These are phyloP conservation scores for Latrodectus hesperus DNA, from an alignment of 2,888 invertebrate species.

Conservation along the genomic window DNA sequence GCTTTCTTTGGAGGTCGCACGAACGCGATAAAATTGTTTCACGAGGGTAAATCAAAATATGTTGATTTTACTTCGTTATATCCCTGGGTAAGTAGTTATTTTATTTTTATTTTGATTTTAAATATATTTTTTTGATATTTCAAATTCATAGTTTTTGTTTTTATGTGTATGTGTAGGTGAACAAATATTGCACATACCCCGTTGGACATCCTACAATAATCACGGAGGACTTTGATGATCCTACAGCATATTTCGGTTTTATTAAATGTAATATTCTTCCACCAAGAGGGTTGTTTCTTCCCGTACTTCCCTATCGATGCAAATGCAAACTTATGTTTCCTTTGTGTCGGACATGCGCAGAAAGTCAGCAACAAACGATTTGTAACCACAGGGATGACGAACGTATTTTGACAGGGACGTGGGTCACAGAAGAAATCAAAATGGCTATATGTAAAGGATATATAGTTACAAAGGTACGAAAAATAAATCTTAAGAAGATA, in stretches of 20 bases:
- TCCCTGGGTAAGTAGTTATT: too few species aligned
- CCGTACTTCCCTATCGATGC: slow-evolving; percentile 12
- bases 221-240: neutral
- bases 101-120: too few species aligned
- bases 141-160: too few species aligned
- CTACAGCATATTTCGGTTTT: slow-evolving; percentile 8
- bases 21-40: too few species aligned
- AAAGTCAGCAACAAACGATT: neutral
- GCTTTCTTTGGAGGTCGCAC: neutral
- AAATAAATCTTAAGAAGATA: too few species aligned
- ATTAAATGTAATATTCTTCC: neutral
- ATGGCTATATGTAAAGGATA: slow-evolving; percentile 3
- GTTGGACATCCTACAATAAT: neutral
- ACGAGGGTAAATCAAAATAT: too few species aligned
- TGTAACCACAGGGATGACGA: slow-evolving; percentile 15
- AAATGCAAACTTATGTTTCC: slow-evolving; percentile 12
- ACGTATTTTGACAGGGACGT: neutral
- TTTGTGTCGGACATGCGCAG: neutral
- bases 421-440: slow-evolving; percentile 9
- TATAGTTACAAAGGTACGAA: neutral
- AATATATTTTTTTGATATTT: too few species aligned
- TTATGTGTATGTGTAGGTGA: too few species aligned
- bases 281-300: neutral
- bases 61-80: too few species aligned
- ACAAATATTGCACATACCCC: neutral